phyloP scores from a whole-genome alignment of 1,140 invertebrate species.

The Penaeus indicus region DNA sequence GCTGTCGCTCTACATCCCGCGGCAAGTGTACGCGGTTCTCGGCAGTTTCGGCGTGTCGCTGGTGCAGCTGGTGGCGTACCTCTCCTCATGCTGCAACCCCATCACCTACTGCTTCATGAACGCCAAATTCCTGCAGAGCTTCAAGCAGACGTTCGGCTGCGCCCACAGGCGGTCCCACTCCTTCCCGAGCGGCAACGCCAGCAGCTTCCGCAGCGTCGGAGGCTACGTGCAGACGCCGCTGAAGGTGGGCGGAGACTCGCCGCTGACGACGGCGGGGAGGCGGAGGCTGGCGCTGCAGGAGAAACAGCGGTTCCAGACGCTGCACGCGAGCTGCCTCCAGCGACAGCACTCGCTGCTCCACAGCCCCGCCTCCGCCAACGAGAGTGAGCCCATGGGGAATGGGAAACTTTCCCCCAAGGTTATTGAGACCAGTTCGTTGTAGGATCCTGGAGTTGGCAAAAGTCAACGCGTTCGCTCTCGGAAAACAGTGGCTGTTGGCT shows the following conservation, averaged over 20 bases:
- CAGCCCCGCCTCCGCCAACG: no score
- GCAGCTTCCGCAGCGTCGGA: constrained; percentile 7
- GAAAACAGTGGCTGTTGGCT: no score
- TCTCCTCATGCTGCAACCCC: constrained; percentile 90
- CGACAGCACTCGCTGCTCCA: no score
- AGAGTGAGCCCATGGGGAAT: no score
- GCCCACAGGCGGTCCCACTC: background rate
- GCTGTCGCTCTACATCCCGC: constrained; percentile 80
- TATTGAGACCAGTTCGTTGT: no score
- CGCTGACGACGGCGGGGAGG: background rate
- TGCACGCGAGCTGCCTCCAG: no score
- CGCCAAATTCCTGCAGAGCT: constrained; percentile 85
- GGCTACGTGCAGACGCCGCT: background rate
- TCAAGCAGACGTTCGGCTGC: constrained; percentile 80
- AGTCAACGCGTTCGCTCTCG: no score
- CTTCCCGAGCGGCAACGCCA: background rate
- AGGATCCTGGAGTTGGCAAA: no score
- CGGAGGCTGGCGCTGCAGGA: background rate
- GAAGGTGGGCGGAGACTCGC: background rate
- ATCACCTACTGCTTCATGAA: constrained; percentile 97
- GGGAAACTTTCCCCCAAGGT: no score
- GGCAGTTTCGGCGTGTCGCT: constrained; percentile 83
- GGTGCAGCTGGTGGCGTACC: constrained; percentile 87
- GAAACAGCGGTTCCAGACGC: no score
- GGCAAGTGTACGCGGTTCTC: constrained; percentile 78